These are phyloP conservation scores for Galbula dea DNA, from an alignment of 2,113 vertebrate species.

Conservation along the genomic window DNA sequence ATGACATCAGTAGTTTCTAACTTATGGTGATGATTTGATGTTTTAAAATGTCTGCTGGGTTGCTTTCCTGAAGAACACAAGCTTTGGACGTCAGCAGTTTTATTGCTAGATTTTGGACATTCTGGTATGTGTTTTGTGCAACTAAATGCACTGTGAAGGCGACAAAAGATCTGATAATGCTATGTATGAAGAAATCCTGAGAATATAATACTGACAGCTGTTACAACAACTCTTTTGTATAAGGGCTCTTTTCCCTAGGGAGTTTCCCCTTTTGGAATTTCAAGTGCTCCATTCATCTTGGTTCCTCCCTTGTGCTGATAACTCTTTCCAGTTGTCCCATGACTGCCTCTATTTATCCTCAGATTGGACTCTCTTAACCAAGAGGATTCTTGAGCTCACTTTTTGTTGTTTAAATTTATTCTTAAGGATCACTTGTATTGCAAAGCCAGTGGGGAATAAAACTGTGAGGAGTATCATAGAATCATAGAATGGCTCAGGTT, in stretches of 20 bases:
- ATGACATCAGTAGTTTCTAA: background rate
- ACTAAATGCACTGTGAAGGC: background rate
- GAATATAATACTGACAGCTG: background rate
- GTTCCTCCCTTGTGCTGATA: background rate
- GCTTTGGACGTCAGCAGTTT: background rate
- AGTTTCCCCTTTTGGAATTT: background rate
- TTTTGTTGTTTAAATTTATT: background rate
- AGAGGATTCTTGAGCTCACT: background rate
- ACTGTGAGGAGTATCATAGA: background rate
- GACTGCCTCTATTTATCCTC: background rate
- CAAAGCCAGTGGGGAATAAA: background rate
- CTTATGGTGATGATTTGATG: background rate
- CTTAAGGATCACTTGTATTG: background rate
- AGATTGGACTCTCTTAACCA: background rate
- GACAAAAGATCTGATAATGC: background rate
- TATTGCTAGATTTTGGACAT: background rate
- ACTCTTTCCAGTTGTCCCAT: background rate
- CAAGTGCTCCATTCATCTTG: accelerated
- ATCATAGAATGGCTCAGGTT: too few species aligned
- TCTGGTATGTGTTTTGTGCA: background rate
- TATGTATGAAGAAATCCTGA: background rate
- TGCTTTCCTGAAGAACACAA: background rate
- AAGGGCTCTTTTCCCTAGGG: background rate
- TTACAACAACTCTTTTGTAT: background rate
- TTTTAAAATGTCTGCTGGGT: background rate